A percentile compares a stretch with the other conserved stretches of the same genome.
Evolutionary conservation across 2,797 vertebrate species (phyloP).

Genomic region (Phataginus tricuspis): DNA sequence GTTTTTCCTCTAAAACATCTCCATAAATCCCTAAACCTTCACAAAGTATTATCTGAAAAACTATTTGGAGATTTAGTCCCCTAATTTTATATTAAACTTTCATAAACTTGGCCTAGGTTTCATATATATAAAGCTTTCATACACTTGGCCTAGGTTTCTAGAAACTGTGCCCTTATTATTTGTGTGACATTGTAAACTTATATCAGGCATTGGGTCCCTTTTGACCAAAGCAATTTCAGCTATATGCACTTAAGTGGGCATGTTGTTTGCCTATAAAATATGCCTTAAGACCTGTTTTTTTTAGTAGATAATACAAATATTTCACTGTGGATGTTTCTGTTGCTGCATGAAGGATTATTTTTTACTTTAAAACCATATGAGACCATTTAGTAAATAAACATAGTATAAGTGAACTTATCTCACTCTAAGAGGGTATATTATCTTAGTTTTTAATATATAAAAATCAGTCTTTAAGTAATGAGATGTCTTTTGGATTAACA

Average conservation of each 20-base stretch:
- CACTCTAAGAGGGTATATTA: conserved; percentile 22
- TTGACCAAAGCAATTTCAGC: conserved; percentile 25
- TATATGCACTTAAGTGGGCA: conserved; percentile 22
- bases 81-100: conserved; percentile 52
- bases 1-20: conserved; percentile 23
- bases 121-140: conserved; percentile 32
- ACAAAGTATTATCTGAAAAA: conserved; percentile 52
- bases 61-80: background rate
- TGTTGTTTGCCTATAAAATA: conserved; percentile 61
- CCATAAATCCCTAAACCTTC: background rate
- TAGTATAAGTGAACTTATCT: conserved; percentile 19
- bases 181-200: background rate
- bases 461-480: conserved; percentile 35
- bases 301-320: conserved; percentile 52
- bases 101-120: conserved; percentile 10
- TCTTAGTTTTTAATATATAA: conserved; percentile 37
- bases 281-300: conserved; percentile 69
- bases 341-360: conserved; percentile 75
- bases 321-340: conserved; percentile 74
- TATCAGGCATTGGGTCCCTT: background rate
- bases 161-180: conserved; percentile 25
- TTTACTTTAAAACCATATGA: conserved; percentile 64
- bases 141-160: conserved; percentile 11
- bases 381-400: conserved; percentile 21
- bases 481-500: conserved; percentile 48